A percentile compares a stretch with the other conserved stretches of the same genome.
Evolutionary conservation across 2,797 vertebrate species (phyloP).

Genomic region (Rachycentron canadum): DNA sequence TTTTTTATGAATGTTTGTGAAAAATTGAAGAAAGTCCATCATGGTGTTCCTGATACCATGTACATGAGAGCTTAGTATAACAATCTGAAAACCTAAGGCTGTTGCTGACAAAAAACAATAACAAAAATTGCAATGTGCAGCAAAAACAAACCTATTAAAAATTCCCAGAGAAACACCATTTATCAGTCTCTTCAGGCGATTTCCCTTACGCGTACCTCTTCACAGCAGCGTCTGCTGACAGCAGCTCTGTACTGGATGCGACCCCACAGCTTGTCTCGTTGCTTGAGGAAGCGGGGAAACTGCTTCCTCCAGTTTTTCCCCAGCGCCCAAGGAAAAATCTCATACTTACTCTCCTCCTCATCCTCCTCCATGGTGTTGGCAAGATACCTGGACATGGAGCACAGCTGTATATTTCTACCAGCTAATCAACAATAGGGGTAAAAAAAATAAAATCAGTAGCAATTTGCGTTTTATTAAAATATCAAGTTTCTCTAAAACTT

Average conservation of each 20-base stretch:
- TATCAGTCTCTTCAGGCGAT: slow-evolving; percentile 23
- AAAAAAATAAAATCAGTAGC: background rate
- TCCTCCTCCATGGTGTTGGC: slow-evolving; percentile 99
- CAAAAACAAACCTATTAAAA: slow-evolving; percentile 29
- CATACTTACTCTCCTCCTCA: slow-evolving; percentile 93
- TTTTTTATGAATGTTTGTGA: background rate
- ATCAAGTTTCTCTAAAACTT: slow-evolving; percentile 78
- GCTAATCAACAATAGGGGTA: background rate
- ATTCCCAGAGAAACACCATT: slow-evolving; percentile 13
- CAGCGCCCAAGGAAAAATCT: slow-evolving; percentile 98
- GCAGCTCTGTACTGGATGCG: slow-evolving; percentile 93
- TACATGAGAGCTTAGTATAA: too few relatives aligned
- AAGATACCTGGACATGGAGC: slow-evolving; percentile 87
- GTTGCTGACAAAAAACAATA: background rate
- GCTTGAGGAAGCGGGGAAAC: slow-evolving; percentile 91
- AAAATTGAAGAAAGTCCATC: background rate
- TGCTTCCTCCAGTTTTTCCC: slow-evolving; percentile 93
- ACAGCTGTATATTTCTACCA: background rate
- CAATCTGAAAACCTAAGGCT: background rate
- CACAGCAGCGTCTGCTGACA: slow-evolving; percentile 95
- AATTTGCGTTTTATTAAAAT: background rate
- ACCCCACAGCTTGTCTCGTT: slow-evolving; percentile 93
- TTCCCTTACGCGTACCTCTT: slow-evolving; percentile 87
- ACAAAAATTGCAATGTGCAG: slow-evolving; percentile 11
- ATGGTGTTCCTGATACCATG: background rate